phyloP scores from a whole-genome alignment of 2,888 invertebrate species.

The Smittia sp. region DNA sequence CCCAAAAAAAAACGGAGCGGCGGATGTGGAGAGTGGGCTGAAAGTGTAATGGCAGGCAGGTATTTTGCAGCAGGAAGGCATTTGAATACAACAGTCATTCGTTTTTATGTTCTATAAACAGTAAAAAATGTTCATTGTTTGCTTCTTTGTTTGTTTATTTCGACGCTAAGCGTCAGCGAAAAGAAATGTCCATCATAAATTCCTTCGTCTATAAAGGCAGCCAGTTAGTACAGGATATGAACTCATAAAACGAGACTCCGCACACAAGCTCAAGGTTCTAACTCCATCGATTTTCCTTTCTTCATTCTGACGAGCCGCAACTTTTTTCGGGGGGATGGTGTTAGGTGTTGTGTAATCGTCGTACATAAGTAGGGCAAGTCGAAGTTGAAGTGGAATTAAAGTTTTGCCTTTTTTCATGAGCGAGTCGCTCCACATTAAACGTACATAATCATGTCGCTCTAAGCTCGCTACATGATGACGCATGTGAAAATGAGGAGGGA shows the following conservation, averaged over 20 bases:
- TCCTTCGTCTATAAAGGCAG: slow-evolving; percentile 20
- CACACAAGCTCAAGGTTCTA: slow-evolving; percentile 39
- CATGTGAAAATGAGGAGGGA: slow-evolving; percentile 17
- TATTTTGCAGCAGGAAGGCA: slow-evolving; percentile 19
- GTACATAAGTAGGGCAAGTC: slow-evolving; percentile 23
- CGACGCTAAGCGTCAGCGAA: slow-evolving; percentile 32
- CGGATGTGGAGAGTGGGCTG: not conserved
- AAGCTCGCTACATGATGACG: slow-evolving; percentile 35
- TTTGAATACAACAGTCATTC: slow-evolving; percentile 26
- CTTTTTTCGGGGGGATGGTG: slow-evolving; percentile 14
- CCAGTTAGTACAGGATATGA: slow-evolving; percentile 39
- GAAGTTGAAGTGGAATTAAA: slow-evolving; percentile 39
- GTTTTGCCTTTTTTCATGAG: not conserved
- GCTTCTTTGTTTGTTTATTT: slow-evolving; percentile 41
- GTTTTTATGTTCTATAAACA: slow-evolving; percentile 27
- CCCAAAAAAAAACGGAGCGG: not conserved
- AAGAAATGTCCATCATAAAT: slow-evolving; percentile 40
- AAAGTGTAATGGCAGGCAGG: not conserved
- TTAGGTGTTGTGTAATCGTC: slow-evolving; percentile 23
- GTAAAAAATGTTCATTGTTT: slow-evolving; percentile 39
- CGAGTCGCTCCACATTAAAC: not conserved
- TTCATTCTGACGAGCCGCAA: not conserved
- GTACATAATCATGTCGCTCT: slow-evolving; percentile 38
- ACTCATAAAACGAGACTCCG: slow-evolving; percentile 36
- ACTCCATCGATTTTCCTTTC: slow-evolving; percentile 36